Base-by-base conservation (phyloP, 2,113 vertebrate genomes). In the Petrocephalus microphthalmus region DNA sequence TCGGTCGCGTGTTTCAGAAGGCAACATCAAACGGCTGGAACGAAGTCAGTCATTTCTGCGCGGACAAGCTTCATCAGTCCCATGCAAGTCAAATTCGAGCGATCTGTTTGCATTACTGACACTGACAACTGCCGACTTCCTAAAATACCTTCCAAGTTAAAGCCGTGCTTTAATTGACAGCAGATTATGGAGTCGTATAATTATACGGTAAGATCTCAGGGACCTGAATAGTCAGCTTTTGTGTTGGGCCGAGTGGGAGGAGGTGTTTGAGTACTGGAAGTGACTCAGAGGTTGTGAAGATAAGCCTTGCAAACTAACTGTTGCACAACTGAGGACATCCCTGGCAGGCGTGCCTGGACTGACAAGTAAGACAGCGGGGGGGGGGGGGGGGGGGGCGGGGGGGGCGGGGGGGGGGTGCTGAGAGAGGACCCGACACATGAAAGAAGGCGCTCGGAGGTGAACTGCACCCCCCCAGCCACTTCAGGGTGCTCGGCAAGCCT, bases 41-140 rank as follows among this genome's bases (percentile, higher is more conserved):
- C 89, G 88, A 89, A 54, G 52, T 67, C 42, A 57, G 83, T n/a
- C 57, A 86, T 56, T 67, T 86, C 89, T 86, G 37, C 87, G 87
- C 85, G 33, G 86, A 88, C 67, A 57, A 89, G 56, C 74, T 92
- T 88, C 90, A 67, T 84, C 89, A 67, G 29, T 81, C 74, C 71
- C 87, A 60, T 87, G 86, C 88, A 91, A 91, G 86, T 91, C 90
- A 90, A 85, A 37, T 67, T 89, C 87, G 71, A 89, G 84, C 88
- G 88, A 91, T 91, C 67, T 92, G 89, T 92, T 91, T 93, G 91
- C 89, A 90, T 90, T 91, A 89, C 90, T 93, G 89, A 91, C 88
- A 92, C 19, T 83, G 81, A 83, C 90, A 89, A 89, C 90, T 89
- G 91, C 87, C 84, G 91, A 91, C 88, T 91, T 89, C 47, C 85